A percentile compares a stretch with the other conserved stretches of the same genome.
phyloP scores from a whole-genome alignment of 2,888 invertebrate genomes.

The Neoscelio sp. region DNA sequence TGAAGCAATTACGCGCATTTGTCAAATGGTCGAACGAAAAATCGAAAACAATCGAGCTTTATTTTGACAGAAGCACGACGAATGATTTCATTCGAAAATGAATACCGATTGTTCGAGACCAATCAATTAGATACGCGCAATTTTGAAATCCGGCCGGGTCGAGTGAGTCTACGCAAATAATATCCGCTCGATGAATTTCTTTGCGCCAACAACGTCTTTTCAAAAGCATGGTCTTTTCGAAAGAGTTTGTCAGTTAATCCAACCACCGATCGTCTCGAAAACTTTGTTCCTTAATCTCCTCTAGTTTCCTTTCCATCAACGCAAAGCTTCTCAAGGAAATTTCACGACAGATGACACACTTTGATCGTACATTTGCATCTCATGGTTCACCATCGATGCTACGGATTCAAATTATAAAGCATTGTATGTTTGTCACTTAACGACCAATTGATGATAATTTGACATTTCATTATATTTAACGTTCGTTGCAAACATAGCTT shows the following conservation, averaged over 20 bases:
- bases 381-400: conserved; percentile 43
- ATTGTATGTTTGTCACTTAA: conserved; percentile 35
- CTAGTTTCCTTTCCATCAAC: conserved; percentile 39
- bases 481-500: too few relatives aligned
- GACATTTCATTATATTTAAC: conserved; percentile 6
- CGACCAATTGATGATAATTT: conserved; percentile 43
- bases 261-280: conserved; percentile 20
- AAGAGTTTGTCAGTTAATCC: conserved; percentile 30
- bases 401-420: conserved; percentile 56
- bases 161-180: not conserved
- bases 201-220: not conserved
- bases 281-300: conserved; percentile 37
- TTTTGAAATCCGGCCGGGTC: too few relatives aligned
- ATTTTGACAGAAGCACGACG: too few relatives aligned
- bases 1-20: conserved; percentile 17
- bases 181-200: conserved; percentile 6
- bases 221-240: conserved; percentile 1
- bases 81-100: too few relatives aligned
- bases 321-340: conserved; percentile 39
- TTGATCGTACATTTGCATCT: conserved; percentile 41
- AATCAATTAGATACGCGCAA: too few relatives aligned
- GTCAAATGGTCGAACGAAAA: conserved; percentile 3
- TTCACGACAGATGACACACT: conserved; percentile 39
- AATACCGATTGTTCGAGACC: too few relatives aligned
- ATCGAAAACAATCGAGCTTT: conserved; percentile 14